Conservation (phyloP, 2,888 invertebrate species). For the Heterodera filipjevi region DNA sequence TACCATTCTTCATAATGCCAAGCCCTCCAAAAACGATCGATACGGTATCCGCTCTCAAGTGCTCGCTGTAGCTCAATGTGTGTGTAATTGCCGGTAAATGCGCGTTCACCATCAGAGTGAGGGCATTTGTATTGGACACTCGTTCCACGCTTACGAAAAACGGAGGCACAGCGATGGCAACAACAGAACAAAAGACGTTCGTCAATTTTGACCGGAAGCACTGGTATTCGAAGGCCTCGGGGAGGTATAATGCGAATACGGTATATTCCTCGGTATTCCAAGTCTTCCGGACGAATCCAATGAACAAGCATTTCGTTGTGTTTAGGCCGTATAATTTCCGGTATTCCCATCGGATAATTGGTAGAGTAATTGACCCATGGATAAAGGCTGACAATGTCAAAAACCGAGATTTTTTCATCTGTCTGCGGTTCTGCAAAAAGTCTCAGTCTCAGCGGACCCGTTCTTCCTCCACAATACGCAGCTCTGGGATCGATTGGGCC, state of each 20-base stretch:
- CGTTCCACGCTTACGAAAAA: background rate
- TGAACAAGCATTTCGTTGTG: background rate
- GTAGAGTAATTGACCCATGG: background rate
- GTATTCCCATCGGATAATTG: background rate
- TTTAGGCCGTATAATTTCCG: background rate
- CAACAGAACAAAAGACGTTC: background rate
- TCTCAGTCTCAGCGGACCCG: background rate
- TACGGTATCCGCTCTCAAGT: background rate
- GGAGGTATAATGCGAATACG: conserved; percentile 14
- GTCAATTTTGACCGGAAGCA: conserved; percentile 12
- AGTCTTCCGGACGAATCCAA: conserved; percentile 2
- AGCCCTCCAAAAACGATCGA: background rate
- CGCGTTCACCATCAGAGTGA: conserved; percentile 4
- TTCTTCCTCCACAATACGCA: conserved; percentile 7
- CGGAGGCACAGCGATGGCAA: background rate
- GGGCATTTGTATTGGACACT: background rate
- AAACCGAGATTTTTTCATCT: background rate
- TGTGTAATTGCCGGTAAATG: conserved; percentile 13
- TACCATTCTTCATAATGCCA: conserved; percentile 3
- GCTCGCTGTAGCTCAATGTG: conserved; percentile 16
- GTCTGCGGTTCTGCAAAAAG: background rate
- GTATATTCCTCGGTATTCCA: conserved; percentile 9
- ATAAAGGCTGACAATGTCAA: background rate
- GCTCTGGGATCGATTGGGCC: background rate
- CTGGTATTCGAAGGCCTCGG: conserved; percentile 9